Base-by-base conservation (phyloP, 2,888 invertebrate genomes). In the Leptopilina drosophilae region DNA sequence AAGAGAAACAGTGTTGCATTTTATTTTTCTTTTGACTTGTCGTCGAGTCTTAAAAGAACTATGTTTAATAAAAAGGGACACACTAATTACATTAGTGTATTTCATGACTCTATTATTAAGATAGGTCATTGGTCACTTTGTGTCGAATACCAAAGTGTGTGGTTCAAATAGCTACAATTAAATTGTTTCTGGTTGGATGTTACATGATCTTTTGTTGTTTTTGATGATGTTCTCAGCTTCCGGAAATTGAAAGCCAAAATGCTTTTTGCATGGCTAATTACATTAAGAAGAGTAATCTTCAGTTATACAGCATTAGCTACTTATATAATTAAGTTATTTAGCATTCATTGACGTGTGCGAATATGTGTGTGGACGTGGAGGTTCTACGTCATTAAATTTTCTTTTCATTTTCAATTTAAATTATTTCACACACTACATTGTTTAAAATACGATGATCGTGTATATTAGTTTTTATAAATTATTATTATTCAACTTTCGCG, bases 151-250 rank as follows among this genome's bases (percentile, higher is more conserved):
- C 15, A 77, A 49, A 42, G 65, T 42, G 65, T 42, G 53, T 42
- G 53, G 33, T 67, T 9, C 15, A 40, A 77, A 77, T 78, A 62
- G 59, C 80, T 81, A 5, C 80, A 83, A 84, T 84, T 83, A 84
- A 49, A 64, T 65, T 80, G 65, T 82, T 81, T 82, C 82, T 75
- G 67, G 80, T 83, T 82, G 11, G 76, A 66, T 20, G 84, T 67
- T 65, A 81, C 76, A 33, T 40, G 78, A 82, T 82, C 78, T 82
- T 80, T 59, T 9, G 14, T 40, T 33, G 26, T 1, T 40, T 2
- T 56, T 6, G 33, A 12, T 15, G 7, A 14, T 56, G n/a, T 56
- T 40, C 62, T 15, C 15, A 62, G 62, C 20, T 62, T 5, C 15
- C 9, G 62, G 56, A 15, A 73, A 73, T 73, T 56, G 6, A 33